Evolutionary conservation across 2,113 vertebrate species (phyloP), one percentile per base, ranked within the genome.

Genomic region (Arenaria interpres): DNA sequence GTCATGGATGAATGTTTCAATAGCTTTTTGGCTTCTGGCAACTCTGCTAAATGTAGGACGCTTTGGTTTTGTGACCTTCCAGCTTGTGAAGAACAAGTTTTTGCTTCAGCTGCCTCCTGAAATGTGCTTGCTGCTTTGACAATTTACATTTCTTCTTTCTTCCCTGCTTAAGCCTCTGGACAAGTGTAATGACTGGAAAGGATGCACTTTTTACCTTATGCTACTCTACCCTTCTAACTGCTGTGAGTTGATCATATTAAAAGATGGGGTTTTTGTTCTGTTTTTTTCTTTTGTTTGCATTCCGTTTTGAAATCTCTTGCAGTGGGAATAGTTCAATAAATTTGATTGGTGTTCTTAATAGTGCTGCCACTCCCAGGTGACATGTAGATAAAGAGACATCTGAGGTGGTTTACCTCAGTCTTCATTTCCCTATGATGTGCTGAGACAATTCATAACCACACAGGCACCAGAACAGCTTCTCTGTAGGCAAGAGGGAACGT

Each of bases 131-230:
- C 86, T 90, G 79, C 92, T 96, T 87, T 94, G 60, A 92, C 78
- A 64, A 32, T 41, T 72, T 62, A 7, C 19, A 17, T 94, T 89
- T 97, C 92, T 93, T 89, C 84, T 91, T 90, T 94, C 73, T 87
- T 90, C 25, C 94, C 80, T 92, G 89, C 94, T 75, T 93, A 96
- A 95, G 89, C 89, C 45, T 96, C 84, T 92, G 86, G 71, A 94
- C 83, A 89, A 81, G 57, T 85, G 23, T 60, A 89, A 85, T 93
- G 89, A 73, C 81, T 91, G 77, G 86, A 87, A 91, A 78, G 62
- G 53, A 95, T 2, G 4, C 32, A 8, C 64, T 75, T 72, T 60
- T 89, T 88, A 46, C 74, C 77, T 81, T 91, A 9, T 1, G 4
- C 68, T 94, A 32, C 77, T 92, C 92, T 87, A 4, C 84, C 63